phyloP scores from a whole-genome alignment of 1,140 invertebrate genomes.

The Mizuhopecten yessoensis region DNA sequence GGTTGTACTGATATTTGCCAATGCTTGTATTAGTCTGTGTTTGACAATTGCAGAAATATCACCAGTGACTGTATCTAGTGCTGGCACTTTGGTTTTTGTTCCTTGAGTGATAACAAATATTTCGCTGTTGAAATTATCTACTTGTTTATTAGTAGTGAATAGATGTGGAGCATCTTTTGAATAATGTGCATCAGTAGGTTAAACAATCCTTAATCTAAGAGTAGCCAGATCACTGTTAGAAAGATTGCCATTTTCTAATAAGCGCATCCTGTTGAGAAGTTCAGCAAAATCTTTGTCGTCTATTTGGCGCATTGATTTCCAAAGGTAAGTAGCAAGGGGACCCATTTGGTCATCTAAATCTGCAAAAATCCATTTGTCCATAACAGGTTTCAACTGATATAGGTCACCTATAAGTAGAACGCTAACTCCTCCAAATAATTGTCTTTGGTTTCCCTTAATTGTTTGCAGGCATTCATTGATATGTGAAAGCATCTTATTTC shows the following conservation, averaged over 20 bases:
- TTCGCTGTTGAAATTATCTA: background rate
- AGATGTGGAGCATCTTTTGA: background rate
- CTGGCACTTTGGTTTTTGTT: background rate
- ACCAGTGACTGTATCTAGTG: background rate
- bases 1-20: background rate
- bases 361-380: constrained; percentile 37
- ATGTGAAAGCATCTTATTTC: constrained; percentile 23
- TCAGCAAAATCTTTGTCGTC: too few relatives aligned
- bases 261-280: too few relatives aligned
- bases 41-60: constrained; percentile 4
- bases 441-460: background rate
- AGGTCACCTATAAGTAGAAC: constrained; percentile 40
- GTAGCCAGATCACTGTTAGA: too few relatives aligned
- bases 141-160: background rate
- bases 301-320: too few relatives aligned
- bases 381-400: too few relatives aligned
- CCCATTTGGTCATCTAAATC: constrained; percentile 30
- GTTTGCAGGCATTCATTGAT: background rate
- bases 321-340: too few relatives aligned
- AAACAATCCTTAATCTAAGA: background rate
- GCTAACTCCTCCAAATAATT: constrained; percentile 32
- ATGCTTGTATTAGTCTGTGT: background rate
- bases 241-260: too few relatives aligned
- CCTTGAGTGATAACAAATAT: background rate
- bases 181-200: background rate